These are phyloP conservation scores for Peromyscus polionotus DNA, from an alignment of 2,113 vertebrate species.

Conservation along the genomic window DNA sequence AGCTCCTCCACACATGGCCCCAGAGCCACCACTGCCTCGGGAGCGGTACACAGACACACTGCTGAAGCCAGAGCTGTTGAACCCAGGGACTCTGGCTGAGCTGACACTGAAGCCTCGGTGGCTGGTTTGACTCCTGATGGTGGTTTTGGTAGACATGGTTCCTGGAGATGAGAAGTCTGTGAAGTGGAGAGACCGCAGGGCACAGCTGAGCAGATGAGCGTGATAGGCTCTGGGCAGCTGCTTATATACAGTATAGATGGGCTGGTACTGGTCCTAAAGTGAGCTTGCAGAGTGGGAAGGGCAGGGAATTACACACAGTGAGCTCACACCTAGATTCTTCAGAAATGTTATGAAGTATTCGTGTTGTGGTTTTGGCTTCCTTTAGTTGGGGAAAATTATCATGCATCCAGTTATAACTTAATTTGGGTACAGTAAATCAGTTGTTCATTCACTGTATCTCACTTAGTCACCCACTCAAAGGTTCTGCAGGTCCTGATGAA, in stretches of 20 bases:
- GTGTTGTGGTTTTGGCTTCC: conserved; percentile 55
- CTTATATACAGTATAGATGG: conserved; percentile 23
- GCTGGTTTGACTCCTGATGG: conserved; percentile 1
- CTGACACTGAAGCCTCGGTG: conserved; percentile 18
- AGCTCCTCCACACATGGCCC: conserved; percentile 62
- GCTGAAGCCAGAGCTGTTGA: conserved; percentile 84
- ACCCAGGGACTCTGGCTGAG: conserved; percentile 80
- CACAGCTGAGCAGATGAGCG: neutral
- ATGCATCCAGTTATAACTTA: conserved; percentile 28
- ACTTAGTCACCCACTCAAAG: conserved; percentile 53
- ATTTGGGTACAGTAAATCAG: neutral
- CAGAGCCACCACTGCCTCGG: conserved; percentile 74
- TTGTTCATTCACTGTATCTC: conserved; percentile 21
- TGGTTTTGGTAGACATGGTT: conserved; percentile 36
- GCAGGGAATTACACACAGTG: neutral
- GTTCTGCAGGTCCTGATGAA: neutral
- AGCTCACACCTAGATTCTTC: conserved; percentile 51
- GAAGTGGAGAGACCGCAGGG: conserved; percentile 1
- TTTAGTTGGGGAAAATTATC: conserved; percentile 43
- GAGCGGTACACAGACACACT: conserved; percentile 78
- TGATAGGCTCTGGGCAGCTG: no score
- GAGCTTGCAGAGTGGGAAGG: conserved; percentile 13
- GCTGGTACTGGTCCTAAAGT: neutral
- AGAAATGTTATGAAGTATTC: conserved; percentile 64
- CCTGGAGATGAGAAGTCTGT: conserved; percentile 33